Conservation (phyloP, 2,888 invertebrate genomes). For the Halocaridina rubra region DNA sequence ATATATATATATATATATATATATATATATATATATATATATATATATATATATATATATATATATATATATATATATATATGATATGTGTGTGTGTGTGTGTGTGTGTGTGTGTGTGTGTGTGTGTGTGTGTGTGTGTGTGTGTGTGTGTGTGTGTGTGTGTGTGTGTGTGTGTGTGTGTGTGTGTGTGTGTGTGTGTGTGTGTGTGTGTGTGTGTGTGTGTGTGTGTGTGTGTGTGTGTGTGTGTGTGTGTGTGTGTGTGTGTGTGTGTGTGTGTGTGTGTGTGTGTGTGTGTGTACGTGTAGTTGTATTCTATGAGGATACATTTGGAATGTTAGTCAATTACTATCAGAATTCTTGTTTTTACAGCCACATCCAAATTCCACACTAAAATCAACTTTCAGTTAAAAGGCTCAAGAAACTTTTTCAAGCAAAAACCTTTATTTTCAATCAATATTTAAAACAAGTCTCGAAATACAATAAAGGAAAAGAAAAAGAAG, state of each 20-base stretch:
- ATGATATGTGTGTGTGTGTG: neutral
- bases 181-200: neutral
- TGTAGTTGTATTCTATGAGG: neutral
- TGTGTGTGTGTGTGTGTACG: neutral
- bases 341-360: neutral
- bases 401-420: too few species aligned
- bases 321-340: neutral
- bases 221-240: neutral
- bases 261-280: neutral
- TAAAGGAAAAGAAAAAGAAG: too few species aligned
- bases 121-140: neutral
- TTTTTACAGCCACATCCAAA: neutral
- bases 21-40: neutral
- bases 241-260: neutral
- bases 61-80: neutral
- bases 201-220: neutral
- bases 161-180: neutral
- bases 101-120: neutral
- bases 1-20: neutral
- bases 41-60: neutral
- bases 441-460: too few species aligned
- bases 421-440: too few species aligned
- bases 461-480: too few species aligned
- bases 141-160: neutral
- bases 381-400: neutral